Percentiles rank a stretch among this genome's conserved stretches.
These are phyloP conservation scores for Spongia lamella DNA, from an alignment of 37 sponge, comb jelly and placozoan genomes.

Conservation along the genomic window DNA sequence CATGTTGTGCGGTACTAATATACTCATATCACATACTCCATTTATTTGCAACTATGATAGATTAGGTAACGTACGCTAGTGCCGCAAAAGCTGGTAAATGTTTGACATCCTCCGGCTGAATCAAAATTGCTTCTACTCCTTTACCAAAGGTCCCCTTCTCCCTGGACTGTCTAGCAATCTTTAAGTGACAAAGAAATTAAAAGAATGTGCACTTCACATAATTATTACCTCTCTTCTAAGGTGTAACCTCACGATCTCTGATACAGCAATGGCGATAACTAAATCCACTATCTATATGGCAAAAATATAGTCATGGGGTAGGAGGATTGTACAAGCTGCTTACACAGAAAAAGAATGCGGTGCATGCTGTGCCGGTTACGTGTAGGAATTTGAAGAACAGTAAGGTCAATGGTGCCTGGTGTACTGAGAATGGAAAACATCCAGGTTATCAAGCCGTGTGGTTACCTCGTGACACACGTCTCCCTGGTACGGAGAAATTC, in stretches of 20 bases:
- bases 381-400: constrained; percentile 43
- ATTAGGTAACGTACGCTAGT: constrained; percentile 37
- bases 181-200: neutral
- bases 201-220: neutral
- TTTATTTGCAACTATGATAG: no score
- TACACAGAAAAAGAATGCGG: constrained; percentile 71
- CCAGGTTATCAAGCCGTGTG: neutral
- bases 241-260: constrained; percentile 24
- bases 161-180: constrained; percentile 28
- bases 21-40: neutral
- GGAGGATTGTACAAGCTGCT: neutral
- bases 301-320: neutral
- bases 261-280: constrained; percentile 48
- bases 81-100: constrained; percentile 53
- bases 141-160: constrained; percentile 55
- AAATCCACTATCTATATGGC: constrained; percentile 47
- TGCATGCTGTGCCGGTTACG: constrained; percentile 31
- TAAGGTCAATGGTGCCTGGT: constrained; percentile 68
- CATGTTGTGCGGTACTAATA: neutral
- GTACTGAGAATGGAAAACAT: neutral
- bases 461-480: constrained; percentile 80
- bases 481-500: constrained; percentile 75
- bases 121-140: constrained; percentile 66
- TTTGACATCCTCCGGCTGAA: constrained; percentile 35
- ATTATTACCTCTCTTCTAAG: constrained; percentile 46